Conservation (phyloP, 2,888 invertebrate species). For the Meandrusa payeni region DNA sequence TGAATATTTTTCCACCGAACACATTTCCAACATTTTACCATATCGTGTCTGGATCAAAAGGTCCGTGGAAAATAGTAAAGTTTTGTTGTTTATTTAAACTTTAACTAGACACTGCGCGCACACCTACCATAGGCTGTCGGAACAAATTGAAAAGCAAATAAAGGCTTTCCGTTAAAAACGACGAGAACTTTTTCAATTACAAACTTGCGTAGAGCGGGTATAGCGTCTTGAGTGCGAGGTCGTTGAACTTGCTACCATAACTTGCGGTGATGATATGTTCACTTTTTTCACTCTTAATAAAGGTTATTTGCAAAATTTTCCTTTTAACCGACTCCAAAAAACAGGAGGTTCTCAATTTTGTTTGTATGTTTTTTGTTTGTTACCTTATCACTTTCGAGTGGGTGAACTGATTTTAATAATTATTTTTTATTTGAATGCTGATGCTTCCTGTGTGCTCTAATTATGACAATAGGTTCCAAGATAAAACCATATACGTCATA, state of each 20-base stretch:
- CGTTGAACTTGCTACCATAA: conserved; percentile 33
- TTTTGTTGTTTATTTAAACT: conserved; percentile 44
- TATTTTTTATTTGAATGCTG: too few species aligned
- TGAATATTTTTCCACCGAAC: neutral
- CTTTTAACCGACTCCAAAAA: too few species aligned
- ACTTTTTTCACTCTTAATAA: too few species aligned
- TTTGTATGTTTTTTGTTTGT: too few species aligned
- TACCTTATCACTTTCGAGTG: too few species aligned
- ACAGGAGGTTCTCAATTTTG: too few species aligned
- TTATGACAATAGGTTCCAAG: too few species aligned
- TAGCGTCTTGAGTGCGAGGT: conserved; percentile 44
- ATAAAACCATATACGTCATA: too few species aligned
- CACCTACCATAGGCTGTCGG: conserved; percentile 42
- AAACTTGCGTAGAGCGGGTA: conserved; percentile 67
- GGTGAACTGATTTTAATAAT: too few species aligned
- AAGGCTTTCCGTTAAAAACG: conserved; percentile 54
- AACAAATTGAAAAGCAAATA: conserved; percentile 57
- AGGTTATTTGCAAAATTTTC: too few species aligned
- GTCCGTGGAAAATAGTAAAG: conserved; percentile 27
- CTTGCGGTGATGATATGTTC: conserved; percentile 16
- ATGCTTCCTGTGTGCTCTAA: too few species aligned
- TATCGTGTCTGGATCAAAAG: conserved; percentile 14
- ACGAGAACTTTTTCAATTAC: conserved; percentile 77
- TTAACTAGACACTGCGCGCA: conserved; percentile 38
- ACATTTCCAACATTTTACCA: conserved; percentile 8